phyloP scores from a whole-genome alignment of 2,888 invertebrate species.

The Cinara cedri region DNA sequence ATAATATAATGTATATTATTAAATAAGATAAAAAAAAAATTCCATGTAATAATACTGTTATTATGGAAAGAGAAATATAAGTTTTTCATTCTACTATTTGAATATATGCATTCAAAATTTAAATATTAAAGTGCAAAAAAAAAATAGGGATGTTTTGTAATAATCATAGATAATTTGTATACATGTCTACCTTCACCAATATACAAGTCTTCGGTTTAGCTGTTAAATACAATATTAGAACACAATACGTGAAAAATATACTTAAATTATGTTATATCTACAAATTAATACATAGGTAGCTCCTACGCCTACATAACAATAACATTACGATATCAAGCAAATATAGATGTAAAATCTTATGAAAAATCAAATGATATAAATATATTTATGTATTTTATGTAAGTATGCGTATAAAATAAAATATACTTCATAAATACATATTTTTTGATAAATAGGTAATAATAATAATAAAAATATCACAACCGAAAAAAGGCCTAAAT shows the following conservation, averaged over 20 bases:
- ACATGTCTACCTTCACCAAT: slow-evolving; percentile 52
- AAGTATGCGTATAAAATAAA: background rate
- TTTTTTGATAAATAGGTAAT: background rate
- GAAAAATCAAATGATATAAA: background rate
- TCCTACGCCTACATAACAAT: slow-evolving; percentile 42
- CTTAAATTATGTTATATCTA: slow-evolving; percentile 57
- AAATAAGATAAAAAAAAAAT: slow-evolving; percentile 51
- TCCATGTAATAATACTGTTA: slow-evolving; percentile 23
- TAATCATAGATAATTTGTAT: slow-evolving; percentile 25
- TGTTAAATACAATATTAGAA: slow-evolving; percentile 59
- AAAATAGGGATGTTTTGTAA: slow-evolving; percentile 9
- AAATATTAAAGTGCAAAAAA: slow-evolving; percentile 39
- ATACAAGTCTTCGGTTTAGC: slow-evolving; percentile 56
- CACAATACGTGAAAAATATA: slow-evolving; percentile 58
- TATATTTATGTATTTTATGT: background rate
- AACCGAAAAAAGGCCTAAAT: slow-evolving; percentile 44
- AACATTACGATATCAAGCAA: slow-evolving; percentile 6
- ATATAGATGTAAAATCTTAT: slow-evolving; percentile 18
- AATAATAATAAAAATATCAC: slow-evolving; percentile 45
- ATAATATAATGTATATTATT: slow-evolving; percentile 14
- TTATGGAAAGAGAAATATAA: slow-evolving; percentile 24
- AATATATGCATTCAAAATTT: slow-evolving; percentile 33
- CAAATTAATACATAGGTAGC: slow-evolving; percentile 49
- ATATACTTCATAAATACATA: slow-evolving; percentile 28
- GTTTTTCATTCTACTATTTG: slow-evolving; percentile 39